Base-by-base conservation (phyloP, 2,113 vertebrate species). In the Zootoca vivipara region DNA sequence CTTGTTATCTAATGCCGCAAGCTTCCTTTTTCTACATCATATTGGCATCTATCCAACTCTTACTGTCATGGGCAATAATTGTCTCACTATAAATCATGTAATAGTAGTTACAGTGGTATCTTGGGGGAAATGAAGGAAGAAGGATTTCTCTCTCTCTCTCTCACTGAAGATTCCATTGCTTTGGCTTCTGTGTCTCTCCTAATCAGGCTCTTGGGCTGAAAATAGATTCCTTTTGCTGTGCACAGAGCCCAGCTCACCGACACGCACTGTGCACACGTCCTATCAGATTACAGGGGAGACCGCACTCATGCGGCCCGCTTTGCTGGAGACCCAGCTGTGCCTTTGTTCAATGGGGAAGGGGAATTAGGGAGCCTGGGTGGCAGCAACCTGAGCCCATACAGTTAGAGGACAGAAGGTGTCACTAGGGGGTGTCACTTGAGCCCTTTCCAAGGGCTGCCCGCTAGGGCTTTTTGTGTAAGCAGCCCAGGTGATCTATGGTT, bases 261-360 rank as follows among this genome's bases (percentile, higher is more conserved):
- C 38, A 92, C 0, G 90, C 91, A 92, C 87, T 28, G 85, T 93
- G 93, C 92, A 95, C 94, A 93, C 0, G 94, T 95, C 95, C 85
- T 92, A 89, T 94, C 89, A 90, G 89, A 95, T 95, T 94, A 95
- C 90, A 84, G 90, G 87, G 84, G 91, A 91, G 72, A 93, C 70
- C 64, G 92, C 92, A 90, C 92, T 91, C 92, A 90, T 83, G 72
- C 40, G 92, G 72, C 28, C 75, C 82, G 18, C 89, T 85, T 72
- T 83, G 80, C 82, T 79, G 83, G 89, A 88, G 89, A 82, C 82
- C 30, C 93, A 90, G 86, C 33, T 2, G 1, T 22, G 74, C 67
- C 67, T 64, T 78, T 62, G 83, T 69, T 35, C 24, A 52, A 22
- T 8, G 42, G 72, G 77, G 40, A 42, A 65, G 62, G 77, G 70